Percentiles rank a stretch among this genome's conserved stretches.
phyloP scores from a whole-genome alignment of 2,113 vertebrate species.

The Actinemys pallida region DNA sequence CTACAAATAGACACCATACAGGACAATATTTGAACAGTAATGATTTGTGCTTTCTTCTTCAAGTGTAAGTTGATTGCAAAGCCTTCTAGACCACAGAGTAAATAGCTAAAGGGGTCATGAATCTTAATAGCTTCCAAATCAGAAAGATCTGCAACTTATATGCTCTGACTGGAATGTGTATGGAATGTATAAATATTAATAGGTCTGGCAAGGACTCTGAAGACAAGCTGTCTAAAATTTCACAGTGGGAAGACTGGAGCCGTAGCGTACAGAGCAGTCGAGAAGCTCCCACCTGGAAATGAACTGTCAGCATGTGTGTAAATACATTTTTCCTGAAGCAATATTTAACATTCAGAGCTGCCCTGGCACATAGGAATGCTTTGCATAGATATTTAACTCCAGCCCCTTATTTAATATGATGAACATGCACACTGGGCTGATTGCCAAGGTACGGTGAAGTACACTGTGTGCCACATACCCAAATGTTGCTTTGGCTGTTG shows the following conservation, averaged over 20 bases:
- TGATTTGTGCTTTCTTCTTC: conserved; percentile 80
- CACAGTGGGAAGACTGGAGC: conserved; percentile 78
- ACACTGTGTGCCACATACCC: neutral
- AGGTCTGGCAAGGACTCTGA: conserved; percentile 66
- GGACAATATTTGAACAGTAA: conserved; percentile 83
- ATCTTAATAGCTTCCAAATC: conserved; percentile 86
- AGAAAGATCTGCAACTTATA: conserved; percentile 81
- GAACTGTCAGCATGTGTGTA: conserved; percentile 79
- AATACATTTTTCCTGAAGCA: conserved; percentile 69
- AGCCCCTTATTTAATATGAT: conserved; percentile 8
- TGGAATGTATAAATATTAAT: conserved; percentile 86
- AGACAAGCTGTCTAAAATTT: conserved; percentile 81
- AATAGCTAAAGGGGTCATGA: conserved; percentile 81
- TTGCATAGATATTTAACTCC: neutral
- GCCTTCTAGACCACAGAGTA: conserved; percentile 69
- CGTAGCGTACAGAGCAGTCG: conserved; percentile 40
- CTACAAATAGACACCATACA: conserved; percentile 70
- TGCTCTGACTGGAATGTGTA: conserved; percentile 76
- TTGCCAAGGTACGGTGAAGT: neutral
- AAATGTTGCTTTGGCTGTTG: conserved; percentile 12
- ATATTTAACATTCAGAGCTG: conserved; percentile 60
- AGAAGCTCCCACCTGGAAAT: conserved; percentile 78
- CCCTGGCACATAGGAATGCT: neutral
- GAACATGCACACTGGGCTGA: neutral
- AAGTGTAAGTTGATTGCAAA: conserved; percentile 80